These are phyloP conservation scores for Epinotia ramella DNA, from an alignment of 2,888 invertebrate species.

Conservation along the genomic window DNA sequence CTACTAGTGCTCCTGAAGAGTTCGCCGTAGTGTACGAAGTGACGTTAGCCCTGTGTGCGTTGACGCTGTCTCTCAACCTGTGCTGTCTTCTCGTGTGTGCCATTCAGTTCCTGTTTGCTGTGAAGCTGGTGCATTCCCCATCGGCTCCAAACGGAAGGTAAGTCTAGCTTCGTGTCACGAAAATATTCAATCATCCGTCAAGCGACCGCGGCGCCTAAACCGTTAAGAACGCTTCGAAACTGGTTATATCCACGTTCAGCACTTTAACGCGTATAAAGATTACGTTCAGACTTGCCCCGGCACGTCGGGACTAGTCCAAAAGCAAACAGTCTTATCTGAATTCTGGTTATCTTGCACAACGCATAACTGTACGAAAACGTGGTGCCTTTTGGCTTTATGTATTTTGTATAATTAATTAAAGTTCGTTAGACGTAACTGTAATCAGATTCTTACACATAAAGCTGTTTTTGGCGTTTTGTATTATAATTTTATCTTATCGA, in stretches of 20 bases:
- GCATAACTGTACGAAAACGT: slow-evolving; percentile 72
- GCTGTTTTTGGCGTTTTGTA: slow-evolving; percentile 16
- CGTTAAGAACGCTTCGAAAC: slow-evolving; percentile 70
- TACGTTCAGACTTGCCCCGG: slow-evolving; percentile 61
- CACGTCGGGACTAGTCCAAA: slow-evolving; percentile 52
- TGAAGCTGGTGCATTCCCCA: slow-evolving; percentile 94
- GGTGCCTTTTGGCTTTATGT: slow-evolving; percentile 43
- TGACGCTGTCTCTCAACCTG: slow-evolving; percentile 94
- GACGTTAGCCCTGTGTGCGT: slow-evolving; percentile 94
- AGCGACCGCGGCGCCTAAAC: slow-evolving; percentile 56
- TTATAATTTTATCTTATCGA: slow-evolving; percentile 6
- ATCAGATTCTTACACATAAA: slow-evolving; percentile 28
- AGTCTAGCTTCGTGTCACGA: slow-evolving; percentile 55
- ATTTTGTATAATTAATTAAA: slow-evolving; percentile 48
- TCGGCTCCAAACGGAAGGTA: slow-evolving; percentile 91
- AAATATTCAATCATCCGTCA: slow-evolving; percentile 53
- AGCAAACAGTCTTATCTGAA: slow-evolving; percentile 70
- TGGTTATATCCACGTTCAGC: slow-evolving; percentile 63
- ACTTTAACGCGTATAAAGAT: slow-evolving; percentile 49
- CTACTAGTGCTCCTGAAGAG: slow-evolving; percentile 88
- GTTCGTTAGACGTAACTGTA: slow-evolving; percentile 50
- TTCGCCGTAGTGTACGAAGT: slow-evolving; percentile 96
- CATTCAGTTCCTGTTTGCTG: slow-evolving; percentile 97
- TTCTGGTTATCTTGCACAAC: slow-evolving; percentile 75
- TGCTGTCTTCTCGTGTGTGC: slow-evolving; percentile 97